Evolutionary conservation across 1,140 invertebrate genomes (phyloP).

Genomic region (Ganaspis sp.): DNA sequence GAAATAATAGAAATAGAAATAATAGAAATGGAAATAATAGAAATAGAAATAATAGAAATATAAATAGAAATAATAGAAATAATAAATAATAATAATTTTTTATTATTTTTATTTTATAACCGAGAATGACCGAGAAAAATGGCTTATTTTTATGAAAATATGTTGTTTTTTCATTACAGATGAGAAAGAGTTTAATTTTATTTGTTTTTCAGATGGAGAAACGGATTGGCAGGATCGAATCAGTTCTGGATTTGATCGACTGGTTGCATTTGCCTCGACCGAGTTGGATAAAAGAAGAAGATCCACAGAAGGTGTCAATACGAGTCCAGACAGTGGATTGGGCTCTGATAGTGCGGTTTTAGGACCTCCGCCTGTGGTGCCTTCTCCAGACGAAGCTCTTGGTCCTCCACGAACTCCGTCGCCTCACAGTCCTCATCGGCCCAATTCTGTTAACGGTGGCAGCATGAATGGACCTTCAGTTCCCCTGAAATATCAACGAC

Average conservation of each 20-base stretch:
- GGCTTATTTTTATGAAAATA: conserved; percentile 76
- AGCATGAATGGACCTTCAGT: conserved; percentile 63
- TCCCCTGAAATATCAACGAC: conserved; percentile 81
- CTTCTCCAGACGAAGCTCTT: conserved; percentile 76
- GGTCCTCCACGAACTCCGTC: conserved; percentile 83
- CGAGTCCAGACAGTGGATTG: conserved; percentile 86
- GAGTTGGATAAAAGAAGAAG: conserved; percentile 88
- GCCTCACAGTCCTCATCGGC: conserved; percentile 79
- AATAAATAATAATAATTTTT: too few species aligned
- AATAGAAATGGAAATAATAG: too few species aligned
- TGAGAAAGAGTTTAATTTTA: neutral
- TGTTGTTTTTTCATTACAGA: neutral
- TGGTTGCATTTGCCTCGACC: conserved; percentile 90
- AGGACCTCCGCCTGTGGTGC: conserved; percentile 77
- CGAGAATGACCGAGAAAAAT: conserved; percentile 49
- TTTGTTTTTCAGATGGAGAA: conserved; percentile 74
- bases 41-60: too few species aligned
- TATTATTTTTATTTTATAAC: too few species aligned
- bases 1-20: too few species aligned
- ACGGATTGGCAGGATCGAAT: conserved; percentile 91
- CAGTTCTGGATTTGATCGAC: conserved; percentile 89
- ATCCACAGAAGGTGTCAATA: conserved; percentile 86
- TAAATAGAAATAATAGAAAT: conserved; percentile 17
- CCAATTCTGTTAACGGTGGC: conserved; percentile 61
- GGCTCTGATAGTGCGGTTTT: conserved; percentile 81